A percentile compares a stretch with the other conserved stretches of the same genome.
Conservation (phyloP, 92 coral and sea anemone species). For the Diadumene lineata region DNA sequence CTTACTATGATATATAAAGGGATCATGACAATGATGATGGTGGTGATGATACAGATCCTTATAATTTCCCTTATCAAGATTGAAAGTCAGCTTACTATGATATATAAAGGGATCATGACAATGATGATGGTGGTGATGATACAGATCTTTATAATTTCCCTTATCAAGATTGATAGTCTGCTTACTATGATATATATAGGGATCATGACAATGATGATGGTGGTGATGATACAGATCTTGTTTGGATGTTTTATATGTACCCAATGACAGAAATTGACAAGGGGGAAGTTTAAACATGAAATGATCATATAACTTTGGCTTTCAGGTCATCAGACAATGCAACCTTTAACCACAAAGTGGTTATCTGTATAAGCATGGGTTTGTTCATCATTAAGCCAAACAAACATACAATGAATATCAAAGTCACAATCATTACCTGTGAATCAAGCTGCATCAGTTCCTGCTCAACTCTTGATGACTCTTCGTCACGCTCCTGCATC, state of each 20-base stretch:
- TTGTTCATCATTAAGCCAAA: constrained; percentile 36
- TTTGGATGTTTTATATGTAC: not conserved
- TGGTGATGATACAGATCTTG: no score
- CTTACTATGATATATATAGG: no score
- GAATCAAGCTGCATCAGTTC: constrained; percentile 84
- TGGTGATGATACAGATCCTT: no score
- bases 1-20: no score
- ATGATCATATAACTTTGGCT: constrained; percentile 1
- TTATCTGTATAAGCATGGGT: constrained; percentile 42
- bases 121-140: no score
- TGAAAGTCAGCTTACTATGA: no score
- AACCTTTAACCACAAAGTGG: constrained; percentile 19
- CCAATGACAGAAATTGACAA: not conserved
- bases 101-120: no score
- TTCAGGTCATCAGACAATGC: constrained; percentile 42
- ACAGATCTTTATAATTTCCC: no score
- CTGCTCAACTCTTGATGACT: constrained; percentile 84
- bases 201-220: no score
- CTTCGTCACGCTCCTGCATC: constrained; percentile 66
- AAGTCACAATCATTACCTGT: constrained; percentile 59
- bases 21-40: no score
- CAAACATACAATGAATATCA: not conserved
- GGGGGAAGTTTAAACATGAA: not conserved
- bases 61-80: no score
- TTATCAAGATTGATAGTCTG: no score